Evolutionary conservation across 2,113 vertebrate genomes (phyloP).

Genomic region (Willisornis vidua): DNA sequence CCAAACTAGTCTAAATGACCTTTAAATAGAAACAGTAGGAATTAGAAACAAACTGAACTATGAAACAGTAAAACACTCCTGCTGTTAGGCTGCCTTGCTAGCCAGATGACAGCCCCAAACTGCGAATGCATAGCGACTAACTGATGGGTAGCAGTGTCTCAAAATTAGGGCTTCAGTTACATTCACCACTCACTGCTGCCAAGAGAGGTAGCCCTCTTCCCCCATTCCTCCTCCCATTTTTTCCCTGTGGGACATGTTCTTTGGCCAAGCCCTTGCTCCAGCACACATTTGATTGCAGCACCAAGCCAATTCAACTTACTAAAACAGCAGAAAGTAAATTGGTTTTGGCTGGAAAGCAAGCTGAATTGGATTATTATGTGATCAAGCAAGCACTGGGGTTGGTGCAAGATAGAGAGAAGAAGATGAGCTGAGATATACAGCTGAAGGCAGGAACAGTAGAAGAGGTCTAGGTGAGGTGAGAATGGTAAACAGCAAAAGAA

Average conservation of each 20-base stretch:
- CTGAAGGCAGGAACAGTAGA: not conserved
- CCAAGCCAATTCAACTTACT: constrained; percentile 41
- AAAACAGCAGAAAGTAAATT: constrained; percentile 42
- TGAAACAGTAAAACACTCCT: not conserved
- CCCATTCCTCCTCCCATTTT: not conserved
- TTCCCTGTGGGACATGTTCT: not conserved
- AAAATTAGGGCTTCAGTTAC: not conserved
- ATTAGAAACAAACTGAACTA: not conserved
- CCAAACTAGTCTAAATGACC: not conserved
- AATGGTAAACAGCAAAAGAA: not conserved
- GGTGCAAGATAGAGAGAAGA: not conserved
- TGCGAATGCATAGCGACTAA: accelerated
- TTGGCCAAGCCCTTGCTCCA: constrained; percentile 46
- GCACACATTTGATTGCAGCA: not conserved
- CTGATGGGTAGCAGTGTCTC: not conserved
- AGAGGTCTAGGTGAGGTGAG: not conserved
- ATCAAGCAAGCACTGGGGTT: not conserved
- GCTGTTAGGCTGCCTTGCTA: not conserved
- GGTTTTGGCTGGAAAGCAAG: constrained; percentile 33
- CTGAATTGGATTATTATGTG: not conserved
- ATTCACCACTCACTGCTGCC: not conserved
- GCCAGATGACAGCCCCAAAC: not conserved
- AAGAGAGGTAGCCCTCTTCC: constrained; percentile 38
- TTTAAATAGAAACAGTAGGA: not conserved
- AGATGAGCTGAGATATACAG: not conserved